A percentile compares a stretch with the other conserved stretches of the same genome.
Conservation (phyloP, 2,113 vertebrate species). For the Picathartes gymnocephalus region DNA sequence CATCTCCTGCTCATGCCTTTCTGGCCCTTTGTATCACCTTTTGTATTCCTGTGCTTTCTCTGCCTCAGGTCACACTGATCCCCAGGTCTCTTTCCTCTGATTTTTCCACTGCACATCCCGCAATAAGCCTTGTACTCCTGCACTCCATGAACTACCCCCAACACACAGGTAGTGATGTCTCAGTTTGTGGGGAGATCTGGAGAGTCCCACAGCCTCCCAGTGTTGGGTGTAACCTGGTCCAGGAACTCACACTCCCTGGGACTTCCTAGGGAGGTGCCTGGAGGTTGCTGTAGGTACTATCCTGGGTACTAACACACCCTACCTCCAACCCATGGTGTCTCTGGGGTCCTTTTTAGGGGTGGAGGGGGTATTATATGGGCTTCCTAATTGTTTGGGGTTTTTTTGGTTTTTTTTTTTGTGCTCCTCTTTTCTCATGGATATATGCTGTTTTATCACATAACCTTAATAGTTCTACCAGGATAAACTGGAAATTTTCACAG, state of each 20-base stretch:
- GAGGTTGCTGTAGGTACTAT: rapidly evolving
- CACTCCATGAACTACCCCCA: rapidly evolving
- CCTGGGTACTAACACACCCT: rapidly evolving
- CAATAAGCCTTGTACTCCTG: background rate
- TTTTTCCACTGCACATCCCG: background rate
- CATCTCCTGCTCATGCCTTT: background rate
- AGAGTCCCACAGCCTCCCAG: rapidly evolving
- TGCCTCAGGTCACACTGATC: background rate
- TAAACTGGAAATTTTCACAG: background rate
- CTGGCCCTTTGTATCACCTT: rapidly evolving
- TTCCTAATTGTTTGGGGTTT: background rate
- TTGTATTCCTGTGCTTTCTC: background rate
- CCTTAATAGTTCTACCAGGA: background rate
- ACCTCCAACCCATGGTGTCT: rapidly evolving
- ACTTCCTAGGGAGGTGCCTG: rapidly evolving
- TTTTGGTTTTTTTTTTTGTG: background rate
- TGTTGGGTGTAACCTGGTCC: rapidly evolving
- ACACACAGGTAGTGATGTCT: rapidly evolving
- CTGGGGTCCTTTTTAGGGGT: rapidly evolving
- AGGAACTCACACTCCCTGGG: rapidly evolving
- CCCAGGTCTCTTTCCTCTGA: background rate
- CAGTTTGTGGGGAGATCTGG: background rate
- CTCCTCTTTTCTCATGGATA: background rate
- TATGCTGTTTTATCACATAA: background rate
- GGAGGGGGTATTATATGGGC: background rate